Evolutionary conservation across 2,797 vertebrate species (phyloP).

Genomic region (Staurois parvus): DNA sequence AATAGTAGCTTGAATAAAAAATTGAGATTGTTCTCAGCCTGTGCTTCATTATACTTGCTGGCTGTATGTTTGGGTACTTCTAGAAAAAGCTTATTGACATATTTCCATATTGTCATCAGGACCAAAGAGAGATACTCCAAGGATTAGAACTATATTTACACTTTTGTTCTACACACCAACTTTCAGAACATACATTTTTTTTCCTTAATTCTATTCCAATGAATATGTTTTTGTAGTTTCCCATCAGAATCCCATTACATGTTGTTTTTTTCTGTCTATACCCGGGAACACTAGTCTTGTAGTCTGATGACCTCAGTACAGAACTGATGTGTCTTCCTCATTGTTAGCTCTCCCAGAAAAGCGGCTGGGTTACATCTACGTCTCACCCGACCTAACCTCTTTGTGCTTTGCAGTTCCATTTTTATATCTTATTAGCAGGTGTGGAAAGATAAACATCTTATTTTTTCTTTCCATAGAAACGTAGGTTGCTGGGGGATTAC

Average conservation of each 20-base stretch:
- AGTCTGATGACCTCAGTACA: slow-evolving; percentile 15
- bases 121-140: too few species aligned
- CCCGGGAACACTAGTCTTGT: background rate
- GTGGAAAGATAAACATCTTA: slow-evolving; percentile 42
- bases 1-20: too few species aligned
- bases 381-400: slow-evolving; percentile 17
- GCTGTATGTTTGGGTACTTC: too few species aligned
- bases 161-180: too few species aligned
- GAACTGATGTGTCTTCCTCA: background rate
- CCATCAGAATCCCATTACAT: background rate
- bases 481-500: slow-evolving; percentile 54
- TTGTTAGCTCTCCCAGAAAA: background rate
- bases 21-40: too few species aligned
- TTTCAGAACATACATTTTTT: too few species aligned
- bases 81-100: too few species aligned
- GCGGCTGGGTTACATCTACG: background rate
- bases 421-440: slow-evolving; percentile 51
- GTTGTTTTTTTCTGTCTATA: background rate
- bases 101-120: too few species aligned
- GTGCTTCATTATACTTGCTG: too few species aligned
- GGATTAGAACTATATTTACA: too few species aligned
- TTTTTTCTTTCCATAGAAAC: slow-evolving; percentile 19
- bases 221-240: too few species aligned
- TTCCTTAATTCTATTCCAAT: too few species aligned
- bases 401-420: slow-evolving; percentile 20